These are phyloP conservation scores for Drymonia ruficornis DNA, from an alignment of 2,888 invertebrate species.

Conservation along the genomic window DNA sequence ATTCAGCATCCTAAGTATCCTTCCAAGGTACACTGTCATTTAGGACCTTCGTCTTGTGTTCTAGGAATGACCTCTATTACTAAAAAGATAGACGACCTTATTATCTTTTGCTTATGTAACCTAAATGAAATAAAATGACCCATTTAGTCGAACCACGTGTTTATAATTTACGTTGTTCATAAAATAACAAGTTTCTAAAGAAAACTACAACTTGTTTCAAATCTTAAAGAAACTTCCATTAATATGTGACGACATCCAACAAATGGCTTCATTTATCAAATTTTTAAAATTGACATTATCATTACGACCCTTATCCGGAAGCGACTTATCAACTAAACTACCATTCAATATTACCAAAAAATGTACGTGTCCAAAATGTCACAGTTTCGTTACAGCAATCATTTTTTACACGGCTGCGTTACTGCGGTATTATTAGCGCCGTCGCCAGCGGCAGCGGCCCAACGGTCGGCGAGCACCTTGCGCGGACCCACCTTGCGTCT, in stretches of 20 bases:
- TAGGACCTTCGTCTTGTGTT: too few species aligned
- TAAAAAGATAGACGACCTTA: too few species aligned
- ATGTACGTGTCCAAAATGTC: slow-evolving; percentile 31
- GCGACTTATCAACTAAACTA: slow-evolving; percentile 22
- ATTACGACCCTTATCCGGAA: slow-evolving; percentile 16
- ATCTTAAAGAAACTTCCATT: too few species aligned
- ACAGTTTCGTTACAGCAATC: slow-evolving; percentile 68
- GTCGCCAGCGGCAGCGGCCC: slow-evolving; percentile 49
- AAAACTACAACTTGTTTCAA: too few species aligned
- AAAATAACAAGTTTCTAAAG: too few species aligned
- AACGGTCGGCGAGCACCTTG: slow-evolving; percentile 81
- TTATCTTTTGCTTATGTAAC: too few species aligned
- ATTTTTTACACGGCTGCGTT: slow-evolving; percentile 70
- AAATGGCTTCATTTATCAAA: background rate
- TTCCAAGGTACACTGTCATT: too few species aligned
- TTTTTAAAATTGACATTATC: background rate
- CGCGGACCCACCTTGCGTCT: slow-evolving; percentile 75
- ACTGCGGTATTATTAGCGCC: slow-evolving; percentile 61
- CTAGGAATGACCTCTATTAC: too few species aligned
- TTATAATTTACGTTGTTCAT: too few species aligned
- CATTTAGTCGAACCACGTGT: too few species aligned
- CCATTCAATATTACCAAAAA: slow-evolving; percentile 4
- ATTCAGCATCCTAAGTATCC: too few species aligned
- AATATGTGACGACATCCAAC: background rate
- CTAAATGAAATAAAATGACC: too few species aligned